Evolutionary conservation across 2,888 invertebrate species (phyloP).

Genomic region (Xestobium rufovillosum): DNA sequence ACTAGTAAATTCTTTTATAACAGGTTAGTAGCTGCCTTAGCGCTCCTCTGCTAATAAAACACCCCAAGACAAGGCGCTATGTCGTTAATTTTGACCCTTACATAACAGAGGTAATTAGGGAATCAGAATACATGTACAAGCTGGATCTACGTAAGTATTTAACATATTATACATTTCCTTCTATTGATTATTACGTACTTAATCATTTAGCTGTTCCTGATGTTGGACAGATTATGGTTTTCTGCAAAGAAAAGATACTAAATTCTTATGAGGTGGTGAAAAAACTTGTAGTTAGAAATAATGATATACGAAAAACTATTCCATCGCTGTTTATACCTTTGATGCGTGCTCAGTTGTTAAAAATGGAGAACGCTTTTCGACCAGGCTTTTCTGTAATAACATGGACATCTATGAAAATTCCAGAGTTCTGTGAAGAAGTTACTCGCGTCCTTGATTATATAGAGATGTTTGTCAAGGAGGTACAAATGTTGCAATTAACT

Average conservation of each 20-base stretch:
- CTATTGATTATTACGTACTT: neutral
- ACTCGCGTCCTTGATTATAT: slow-evolving; percentile 52
- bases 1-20: too few relatives aligned
- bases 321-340: slow-evolving; percentile 63
- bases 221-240: slow-evolving; percentile 65
- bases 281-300: slow-evolving; percentile 54
- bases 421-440: slow-evolving; percentile 54
- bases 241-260: slow-evolving; percentile 62
- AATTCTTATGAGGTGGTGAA: slow-evolving; percentile 55
- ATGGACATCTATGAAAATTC: slow-evolving; percentile 74
- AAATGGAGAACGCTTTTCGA: slow-evolving; percentile 62
- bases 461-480: slow-evolving; percentile 59
- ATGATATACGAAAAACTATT: slow-evolving; percentile 52
- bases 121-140: slow-evolving; percentile 76
- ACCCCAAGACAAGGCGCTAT: slow-evolving; percentile 58
- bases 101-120: slow-evolving; percentile 64
- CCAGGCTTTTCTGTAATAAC: slow-evolving; percentile 71
- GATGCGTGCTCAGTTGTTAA: slow-evolving; percentile 58
- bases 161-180: neutral
- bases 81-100: slow-evolving; percentile 67
- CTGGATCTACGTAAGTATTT: slow-evolving; percentile 54
- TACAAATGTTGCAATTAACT: too few relatives aligned
- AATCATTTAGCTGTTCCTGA: slow-evolving; percentile 59
- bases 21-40: slow-evolving; percentile 59
- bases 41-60: slow-evolving; percentile 61